Evolutionary conservation across 2,888 invertebrate genomes (phyloP), one percentile per base, ranked within the genome.

Genomic region (Brenthis ino): DNA sequence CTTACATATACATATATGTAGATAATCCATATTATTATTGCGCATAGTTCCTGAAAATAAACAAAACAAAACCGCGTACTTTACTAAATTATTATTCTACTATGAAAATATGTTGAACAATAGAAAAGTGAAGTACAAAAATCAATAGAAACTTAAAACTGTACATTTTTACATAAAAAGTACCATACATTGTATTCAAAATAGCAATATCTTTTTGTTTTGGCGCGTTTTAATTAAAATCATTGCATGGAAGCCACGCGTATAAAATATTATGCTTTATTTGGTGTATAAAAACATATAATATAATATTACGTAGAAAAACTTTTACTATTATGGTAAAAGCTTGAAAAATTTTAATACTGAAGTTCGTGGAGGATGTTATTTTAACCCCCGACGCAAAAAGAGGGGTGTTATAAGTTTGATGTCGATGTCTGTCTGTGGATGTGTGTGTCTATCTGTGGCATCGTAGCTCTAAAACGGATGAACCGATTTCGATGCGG

Each of bases 191-290:
- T 53, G 53, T 53, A 63, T 54, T 51, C 63, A 63, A 53, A 63
- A 63, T 53, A 54, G 63, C 53, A 63, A 63, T 56, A 56, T 56
- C 50, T 67, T 56, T 61, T 63, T 51, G 55, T 67, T 66, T 66
- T 60, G 60, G 53, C 56, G 56, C 56, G 37, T 63, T 67, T 61
- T 67, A 68, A 68, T 64, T 68, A 64, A 67, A 67, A 67, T 67
- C 63, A 61, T 68, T 68, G 63, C 28, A 56, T 16, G 56, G 51
- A 37, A 12, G 43, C 53, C 61, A 50, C 61, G 50, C 61, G 16
- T 50, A 50, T 53, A 14, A 48, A 33, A 53, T 16, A 43, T 33
- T 50, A 48, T 33, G 24, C 24, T 64, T 43, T 53, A 43, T 43
- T 56, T 58, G 12, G 20, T 51, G 12, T 43, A 48, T 55, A 54